Base-by-base conservation (phyloP, 1,140 invertebrate species). In the Riptortus pedestris region DNA sequence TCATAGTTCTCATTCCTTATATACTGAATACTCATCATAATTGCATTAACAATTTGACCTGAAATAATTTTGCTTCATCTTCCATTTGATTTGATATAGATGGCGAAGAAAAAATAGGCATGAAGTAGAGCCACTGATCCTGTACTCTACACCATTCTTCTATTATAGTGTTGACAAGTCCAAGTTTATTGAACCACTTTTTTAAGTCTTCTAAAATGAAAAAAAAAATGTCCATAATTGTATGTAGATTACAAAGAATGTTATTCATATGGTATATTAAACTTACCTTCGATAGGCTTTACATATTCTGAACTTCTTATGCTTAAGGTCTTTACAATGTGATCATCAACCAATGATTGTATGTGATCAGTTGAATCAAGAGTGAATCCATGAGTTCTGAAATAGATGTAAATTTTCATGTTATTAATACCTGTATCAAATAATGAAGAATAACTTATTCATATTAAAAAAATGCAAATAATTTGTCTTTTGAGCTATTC, bases 71-170 rank as follows among this genome's bases (percentile, higher is more conserved):
- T 9, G 86, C 90, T 77, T 96, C 93, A 72, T 92, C 87, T 0
- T 92, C 93, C 84, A 98, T 90, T 77, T 96, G 93, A 0, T 85
- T 84, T 31, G 92, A 85, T 67, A 96, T 96, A 72, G 96, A 92
- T 72, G 91, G 90, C 0, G 91, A 94, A 2, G 88, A 90, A 75
- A 96, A 96, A 69, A 96, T 93, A 0, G 91, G 91, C 67, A 95
- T 77, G 26, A 96, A 77, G 74, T 96, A 94, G n/a, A 95, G 78
- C 86, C 91, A 96, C 67, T 91, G 89, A 38, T 85, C 81, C 74
- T 91, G 88, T 14, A 88, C 90, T 75, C 88, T 91, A 2, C 88
- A 81, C 91, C 91, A 95, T 73, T 90, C 85, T 68, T 93, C 88
- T 14, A 95, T 79, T 1, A 90, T 90, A 45, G 79, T 78, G 73